Base-by-base conservation (phyloP, 1,140 invertebrate species). In the Pararge aegeria region DNA sequence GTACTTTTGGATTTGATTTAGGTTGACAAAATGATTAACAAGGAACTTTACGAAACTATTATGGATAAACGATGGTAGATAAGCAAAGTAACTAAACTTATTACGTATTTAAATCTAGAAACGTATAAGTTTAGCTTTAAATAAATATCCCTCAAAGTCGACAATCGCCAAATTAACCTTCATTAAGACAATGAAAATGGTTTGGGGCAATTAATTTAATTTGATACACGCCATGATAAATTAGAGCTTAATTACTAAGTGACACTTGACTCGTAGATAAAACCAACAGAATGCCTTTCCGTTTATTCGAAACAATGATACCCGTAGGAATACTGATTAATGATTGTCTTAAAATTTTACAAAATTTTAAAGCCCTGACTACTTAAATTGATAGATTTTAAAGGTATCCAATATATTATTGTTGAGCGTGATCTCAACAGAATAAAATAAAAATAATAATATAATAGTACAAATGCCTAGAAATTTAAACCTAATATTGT, bases 181-280 rank as follows among this genome's bases (percentile, higher is more conserved):
- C 12, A 46, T 20, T 46, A 46, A 13, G 15, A 18, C 13, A 42
- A 15, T 12, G 19, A 20, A 46, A 46, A 20, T 16, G 5, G 42
- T 46, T 20, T 19, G 9, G 20, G 12, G 42, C 42, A 46, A 46
- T 46, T 46, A 46, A 20, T 20, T 46, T 46, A 46, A 12, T 46
- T 46, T 46, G 42, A 46, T 46, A 46, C 18, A 19, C 7, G 18
- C 42, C 42, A 20, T 46, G 42, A 46, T 46, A 46, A 46, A 46
- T 40, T 40, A 46, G 19, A 20, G 19, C 18, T 46, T 46, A 46
- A 46, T 46, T 46, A 46, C 19, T 20, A 20, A 46, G 1, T 20
- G 42, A 46, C 42, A 46, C 19, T 46, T 46, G 42, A 20, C 42
- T 46, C 42, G 1, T 20, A 46, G 42, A 46, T 46, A 46, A 46